Conservation (phyloP, 1,140 invertebrate species). For the Drosophila subobscura region DNA sequence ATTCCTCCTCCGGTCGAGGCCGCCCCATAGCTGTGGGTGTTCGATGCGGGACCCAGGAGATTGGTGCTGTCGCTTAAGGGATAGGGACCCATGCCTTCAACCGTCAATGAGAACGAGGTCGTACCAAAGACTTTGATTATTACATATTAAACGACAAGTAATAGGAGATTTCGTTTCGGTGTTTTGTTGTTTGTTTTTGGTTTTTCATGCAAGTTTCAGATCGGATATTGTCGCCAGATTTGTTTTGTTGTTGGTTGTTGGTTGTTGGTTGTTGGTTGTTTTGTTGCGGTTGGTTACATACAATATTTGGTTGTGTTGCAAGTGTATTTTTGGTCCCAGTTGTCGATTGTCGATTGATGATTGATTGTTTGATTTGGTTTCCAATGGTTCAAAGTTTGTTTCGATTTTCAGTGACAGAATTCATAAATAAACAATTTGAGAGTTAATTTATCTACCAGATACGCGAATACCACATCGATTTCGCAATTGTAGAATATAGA, state of each 20-base stretch:
- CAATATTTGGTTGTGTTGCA: constrained; percentile 54
- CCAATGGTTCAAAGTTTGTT: constrained; percentile 53
- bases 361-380: constrained; percentile 41
- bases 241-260: constrained; percentile 16
- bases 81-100: constrained; percentile 84
- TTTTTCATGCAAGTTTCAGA: constrained; percentile 55
- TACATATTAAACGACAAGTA: constrained; percentile 17
- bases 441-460: constrained; percentile 46
- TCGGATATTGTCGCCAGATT: constrained; percentile 55
- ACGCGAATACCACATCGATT: constrained; percentile 19
- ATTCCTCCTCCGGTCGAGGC: constrained; percentile 16
- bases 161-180: constrained; percentile 34
- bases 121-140: constrained; percentile 83
- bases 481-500: constrained; percentile 27
- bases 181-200: constrained; percentile 18
- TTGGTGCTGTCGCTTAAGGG: constrained; percentile 83
- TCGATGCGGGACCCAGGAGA: constrained; percentile 79
- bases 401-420: constrained; percentile 34
- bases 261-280: constrained; percentile 18
- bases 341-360: constrained; percentile 37
- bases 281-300: constrained; percentile 63
- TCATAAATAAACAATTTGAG: constrained; percentile 53
- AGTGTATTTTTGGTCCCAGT: constrained; percentile 38
- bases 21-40: constrained; percentile 53
- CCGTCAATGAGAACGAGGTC: constrained; percentile 83